These are phyloP conservation scores for Mobula hypostoma DNA, from an alignment of 2,113 vertebrate genomes.

Conservation along the genomic window DNA sequence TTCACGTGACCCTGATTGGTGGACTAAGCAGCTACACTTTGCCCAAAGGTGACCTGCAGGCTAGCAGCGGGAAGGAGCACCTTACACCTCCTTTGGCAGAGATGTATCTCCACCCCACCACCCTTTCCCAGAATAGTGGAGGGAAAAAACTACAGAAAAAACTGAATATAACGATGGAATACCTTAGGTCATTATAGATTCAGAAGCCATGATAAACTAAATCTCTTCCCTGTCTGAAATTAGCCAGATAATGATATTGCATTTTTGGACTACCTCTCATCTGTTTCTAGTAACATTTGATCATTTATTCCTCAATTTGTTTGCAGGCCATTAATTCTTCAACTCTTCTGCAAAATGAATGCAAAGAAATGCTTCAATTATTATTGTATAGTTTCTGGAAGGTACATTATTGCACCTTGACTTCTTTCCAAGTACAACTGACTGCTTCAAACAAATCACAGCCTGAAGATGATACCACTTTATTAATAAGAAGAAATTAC, in stretches of 20 bases:
- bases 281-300: not conserved
- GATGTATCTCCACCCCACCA: too few relatives aligned
- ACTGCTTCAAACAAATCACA: too few relatives aligned
- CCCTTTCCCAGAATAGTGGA: not conserved
- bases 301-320: not conserved
- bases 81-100: too few relatives aligned
- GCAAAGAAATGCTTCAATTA: not conserved
- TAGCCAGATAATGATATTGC: not conserved
- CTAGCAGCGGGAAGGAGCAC: too few relatives aligned
- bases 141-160: not conserved
- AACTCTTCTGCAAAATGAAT: not conserved
- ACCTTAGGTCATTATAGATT: not conserved
- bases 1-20: too few relatives aligned
- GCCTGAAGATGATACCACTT: too few relatives aligned
- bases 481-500: too few relatives aligned
- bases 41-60: too few relatives aligned
- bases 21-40: too few relatives aligned
- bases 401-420: too few relatives aligned
- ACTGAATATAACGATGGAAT: not conserved
- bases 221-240: not conserved
- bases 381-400: too few relatives aligned
- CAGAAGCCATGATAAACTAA: not conserved
- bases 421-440: too few relatives aligned
- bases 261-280: not conserved
- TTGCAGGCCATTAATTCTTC: not conserved